These are phyloP conservation scores for Cheumatopsyche charites DNA, from an alignment of 1,140 invertebrate species.

Conservation along the genomic window DNA sequence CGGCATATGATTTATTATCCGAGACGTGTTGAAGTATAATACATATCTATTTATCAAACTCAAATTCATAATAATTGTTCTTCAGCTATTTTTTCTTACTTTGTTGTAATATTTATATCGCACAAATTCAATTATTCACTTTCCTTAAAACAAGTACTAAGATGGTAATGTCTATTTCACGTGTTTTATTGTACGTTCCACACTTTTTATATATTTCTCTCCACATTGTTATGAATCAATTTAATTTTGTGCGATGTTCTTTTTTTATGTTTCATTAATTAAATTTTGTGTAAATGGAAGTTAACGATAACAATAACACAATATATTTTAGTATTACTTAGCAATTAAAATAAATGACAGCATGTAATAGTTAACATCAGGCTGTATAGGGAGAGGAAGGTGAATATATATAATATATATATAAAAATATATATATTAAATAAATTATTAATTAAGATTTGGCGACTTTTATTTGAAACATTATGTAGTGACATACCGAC, in stretches of 20 bases:
- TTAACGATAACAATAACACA: conserved; percentile 38
- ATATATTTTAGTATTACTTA: conserved; percentile 43
- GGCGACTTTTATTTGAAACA: conserved; percentile 9
- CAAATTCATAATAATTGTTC: too few relatives aligned
- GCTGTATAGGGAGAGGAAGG: conserved; percentile 35
- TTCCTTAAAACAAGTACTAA: not conserved
- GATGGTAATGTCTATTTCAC: not conserved
- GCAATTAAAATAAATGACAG: conserved; percentile 26
- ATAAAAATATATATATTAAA: conserved; percentile 35
- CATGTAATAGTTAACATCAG: conserved; percentile 37
- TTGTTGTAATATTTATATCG: too few relatives aligned
- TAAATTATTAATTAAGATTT: conserved; percentile 35
- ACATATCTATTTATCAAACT: too few relatives aligned
- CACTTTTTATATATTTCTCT: not conserved
- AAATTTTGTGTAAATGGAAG: conserved; percentile 31
- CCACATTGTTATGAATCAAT: not conserved
- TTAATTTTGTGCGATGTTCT: conserved; percentile 9
- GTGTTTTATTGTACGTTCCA: not conserved
- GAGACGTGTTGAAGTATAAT: too few relatives aligned
- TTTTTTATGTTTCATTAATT: conserved; percentile 24
- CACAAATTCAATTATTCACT: too few relatives aligned
- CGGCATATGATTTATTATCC: too few relatives aligned
- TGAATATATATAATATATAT: too few relatives aligned
- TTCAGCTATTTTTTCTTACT: too few relatives aligned
- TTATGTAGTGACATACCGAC: too few relatives aligned